phyloP scores from a whole-genome alignment of 2,797 vertebrate genomes.

The Tokudaia muenninki region DNA sequence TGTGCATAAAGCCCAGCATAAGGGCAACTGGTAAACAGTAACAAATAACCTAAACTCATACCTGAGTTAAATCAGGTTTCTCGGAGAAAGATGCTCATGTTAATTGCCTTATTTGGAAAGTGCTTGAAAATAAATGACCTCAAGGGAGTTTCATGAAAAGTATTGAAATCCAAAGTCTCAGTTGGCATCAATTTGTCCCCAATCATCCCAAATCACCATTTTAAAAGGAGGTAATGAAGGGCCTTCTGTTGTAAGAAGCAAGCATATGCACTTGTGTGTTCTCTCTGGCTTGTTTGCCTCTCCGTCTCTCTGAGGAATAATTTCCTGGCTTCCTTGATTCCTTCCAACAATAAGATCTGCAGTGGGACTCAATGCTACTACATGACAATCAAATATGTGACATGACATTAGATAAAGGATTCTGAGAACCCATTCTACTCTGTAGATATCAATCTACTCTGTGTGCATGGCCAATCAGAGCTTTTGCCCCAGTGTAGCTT shows the following conservation, averaged over 20 bases:
- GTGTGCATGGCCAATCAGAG: not conserved
- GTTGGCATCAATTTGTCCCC: slow-evolving; percentile 81
- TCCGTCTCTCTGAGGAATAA: slow-evolving; percentile 31
- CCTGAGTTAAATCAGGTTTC: slow-evolving; percentile 52
- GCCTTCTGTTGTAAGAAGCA: slow-evolving; percentile 62
- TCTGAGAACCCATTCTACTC: not conserved
- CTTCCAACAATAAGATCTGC: slow-evolving; percentile 35
- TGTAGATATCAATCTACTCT: not conserved
- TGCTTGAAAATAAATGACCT: slow-evolving; percentile 78
- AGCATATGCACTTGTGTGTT: not conserved
- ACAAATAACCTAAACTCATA: slow-evolving; percentile 48
- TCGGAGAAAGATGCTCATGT: slow-evolving; percentile 65
- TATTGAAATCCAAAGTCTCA: slow-evolving; percentile 80
- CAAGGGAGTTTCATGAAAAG: slow-evolving; percentile 72
- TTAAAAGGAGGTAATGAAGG: slow-evolving; percentile 74
- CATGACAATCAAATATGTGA: not conserved
- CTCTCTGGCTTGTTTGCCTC: not conserved
- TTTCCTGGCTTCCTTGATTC: slow-evolving; percentile 10
- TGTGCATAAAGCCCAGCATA: not conserved
- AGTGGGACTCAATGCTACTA: not conserved
- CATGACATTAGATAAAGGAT: not conserved
- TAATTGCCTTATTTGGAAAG: slow-evolving; percentile 82
- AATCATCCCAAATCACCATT: slow-evolving; percentile 77
- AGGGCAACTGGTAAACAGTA: slow-evolving; percentile 18
- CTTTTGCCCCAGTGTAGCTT: not conserved